Percentiles rank a stretch among this genome's conserved stretches.
These are phyloP conservation scores for Apotomis betuletana DNA, from an alignment of 2,888 invertebrate genomes.

Conservation along the genomic window DNA sequence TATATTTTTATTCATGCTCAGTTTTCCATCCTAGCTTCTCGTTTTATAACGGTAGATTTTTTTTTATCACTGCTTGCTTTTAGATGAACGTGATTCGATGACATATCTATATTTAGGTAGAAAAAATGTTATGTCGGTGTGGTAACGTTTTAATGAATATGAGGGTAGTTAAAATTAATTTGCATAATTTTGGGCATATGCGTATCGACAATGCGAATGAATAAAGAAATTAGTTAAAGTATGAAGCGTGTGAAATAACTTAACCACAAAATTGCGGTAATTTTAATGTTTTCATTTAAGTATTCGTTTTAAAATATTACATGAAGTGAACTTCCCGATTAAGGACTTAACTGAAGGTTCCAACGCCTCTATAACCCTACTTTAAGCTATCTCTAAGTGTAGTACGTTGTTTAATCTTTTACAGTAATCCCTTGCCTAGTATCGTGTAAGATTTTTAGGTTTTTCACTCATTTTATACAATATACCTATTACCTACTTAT, in stretches of 20 bases:
- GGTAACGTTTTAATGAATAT: conserved; percentile 57
- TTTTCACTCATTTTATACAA: conserved; percentile 84
- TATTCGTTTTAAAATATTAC: conserved; percentile 24
- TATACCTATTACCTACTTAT: conserved; percentile 63
- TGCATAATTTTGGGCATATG: conserved; percentile 43
- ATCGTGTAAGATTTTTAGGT: conserved; percentile 78
- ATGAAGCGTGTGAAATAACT: conserved; percentile 23
- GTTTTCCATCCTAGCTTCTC: conserved; percentile 40
- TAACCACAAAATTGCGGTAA: conserved; percentile 19
- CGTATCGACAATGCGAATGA: conserved; percentile 41
- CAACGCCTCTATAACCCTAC: conserved; percentile 67
- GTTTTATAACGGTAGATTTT: conserved; percentile 45
- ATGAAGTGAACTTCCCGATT: conserved; percentile 32
- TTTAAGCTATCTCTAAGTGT: conserved; percentile 82
- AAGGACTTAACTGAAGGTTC: conserved; percentile 41
- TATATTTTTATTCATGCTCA: conserved; percentile 15
- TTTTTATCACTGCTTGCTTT: conserved; percentile 70
- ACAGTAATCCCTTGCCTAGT: conserved; percentile 79
- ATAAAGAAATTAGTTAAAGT: conserved; percentile 26
- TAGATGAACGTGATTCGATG: conserved; percentile 79
- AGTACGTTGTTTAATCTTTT: conserved; percentile 76
- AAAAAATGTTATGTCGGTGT: conserved; percentile 73
- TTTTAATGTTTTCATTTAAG: conserved; percentile 22
- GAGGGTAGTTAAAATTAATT: conserved; percentile 53
- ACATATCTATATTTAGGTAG: conserved; percentile 82